Base-by-base conservation (phyloP, 2,888 invertebrate species). In the Hyppa rectilinea region DNA sequence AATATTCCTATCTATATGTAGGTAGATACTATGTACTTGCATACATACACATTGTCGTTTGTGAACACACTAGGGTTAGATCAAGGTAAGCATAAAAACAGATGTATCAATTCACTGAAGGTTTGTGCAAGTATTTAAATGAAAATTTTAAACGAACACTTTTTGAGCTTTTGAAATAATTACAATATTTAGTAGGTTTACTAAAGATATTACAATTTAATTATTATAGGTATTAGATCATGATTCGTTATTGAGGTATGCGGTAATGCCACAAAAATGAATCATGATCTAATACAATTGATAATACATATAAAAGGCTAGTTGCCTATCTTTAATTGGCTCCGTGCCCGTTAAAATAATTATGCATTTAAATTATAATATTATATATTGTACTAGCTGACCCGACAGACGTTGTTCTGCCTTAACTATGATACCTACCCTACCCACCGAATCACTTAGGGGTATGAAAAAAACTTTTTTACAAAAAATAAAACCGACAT, bases 1-100 rank as follows among this genome's bases (percentile, higher is more conserved):
- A 64, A 85, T 85, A 80, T 76, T 81, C 71, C 68, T 58, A 74
- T 52, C 62, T 78, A 71, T 71, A 79, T 2, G 34, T 53, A 45
- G 31, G 31, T 45, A 66, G 50, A 10, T 26, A 31, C 26, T 38
- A 40, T 50, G 12, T 23, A 31, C 6, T 7, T 23, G n/a, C 17
- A 20, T 64, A 78, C 10, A 34, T 68, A 50, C 45, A 38, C n/a
- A 29, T 31, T 60, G 17, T 59, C 50, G 62, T 80, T 74, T 60
- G 40, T 62, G 43, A 34, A 52, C 29, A 50, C 43, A 62, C n/a
- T 53, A 40, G 20, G 56, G 56, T 45, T 59, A 47, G 12, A 34
- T 12, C 17, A 59, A 45, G 2, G 29, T 5, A 50, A 45, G 17
- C 10, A 71, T 14, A 29, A 71, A 38, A 38, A 38, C 14, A 45